Conservation (phyloP, 2,797 vertebrate genomes). For the Xyrichtys novacula region DNA sequence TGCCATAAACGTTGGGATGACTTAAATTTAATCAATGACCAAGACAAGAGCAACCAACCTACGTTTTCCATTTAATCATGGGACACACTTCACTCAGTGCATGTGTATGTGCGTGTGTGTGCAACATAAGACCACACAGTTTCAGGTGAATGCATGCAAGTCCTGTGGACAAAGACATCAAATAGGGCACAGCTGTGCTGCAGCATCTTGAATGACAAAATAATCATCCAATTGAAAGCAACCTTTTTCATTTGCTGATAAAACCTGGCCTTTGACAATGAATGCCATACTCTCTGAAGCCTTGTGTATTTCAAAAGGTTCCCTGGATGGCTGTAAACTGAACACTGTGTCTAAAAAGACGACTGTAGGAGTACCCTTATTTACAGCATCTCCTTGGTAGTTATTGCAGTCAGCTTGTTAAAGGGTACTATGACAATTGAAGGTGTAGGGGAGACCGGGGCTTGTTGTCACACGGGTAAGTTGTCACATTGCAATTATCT, state of each 20-base stretch:
- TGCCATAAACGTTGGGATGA: constrained; percentile 67
- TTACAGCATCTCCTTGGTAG: constrained; percentile 11
- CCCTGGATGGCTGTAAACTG: constrained; percentile 7
- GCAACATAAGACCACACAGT: constrained; percentile 14
- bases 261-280: constrained; percentile 59
- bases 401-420: not conserved
- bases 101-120: constrained; percentile 19
- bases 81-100: constrained; percentile 30
- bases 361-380: not conserved
- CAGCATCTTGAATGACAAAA: constrained; percentile 61
- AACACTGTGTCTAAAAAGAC: constrained; percentile 8
- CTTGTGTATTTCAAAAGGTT: constrained; percentile 1
- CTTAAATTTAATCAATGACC: constrained; percentile 89
- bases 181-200: constrained; percentile 78
- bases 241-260: constrained; percentile 68
- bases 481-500: too few species aligned
- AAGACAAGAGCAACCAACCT: constrained; percentile 80
- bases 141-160: constrained; percentile 66
- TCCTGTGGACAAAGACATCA: constrained; percentile 60
- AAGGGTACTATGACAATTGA: not conserved
- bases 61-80: constrained; percentile 86
- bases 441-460: too few species aligned
- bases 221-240: constrained; percentile 67
- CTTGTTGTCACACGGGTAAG: too few species aligned
- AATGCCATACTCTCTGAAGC: constrained; percentile 44